Percentiles rank a stretch among this genome's conserved stretches.
phyloP scores from a whole-genome alignment of 1,140 invertebrate species.

The Aphaenogaster ashmeadi region DNA sequence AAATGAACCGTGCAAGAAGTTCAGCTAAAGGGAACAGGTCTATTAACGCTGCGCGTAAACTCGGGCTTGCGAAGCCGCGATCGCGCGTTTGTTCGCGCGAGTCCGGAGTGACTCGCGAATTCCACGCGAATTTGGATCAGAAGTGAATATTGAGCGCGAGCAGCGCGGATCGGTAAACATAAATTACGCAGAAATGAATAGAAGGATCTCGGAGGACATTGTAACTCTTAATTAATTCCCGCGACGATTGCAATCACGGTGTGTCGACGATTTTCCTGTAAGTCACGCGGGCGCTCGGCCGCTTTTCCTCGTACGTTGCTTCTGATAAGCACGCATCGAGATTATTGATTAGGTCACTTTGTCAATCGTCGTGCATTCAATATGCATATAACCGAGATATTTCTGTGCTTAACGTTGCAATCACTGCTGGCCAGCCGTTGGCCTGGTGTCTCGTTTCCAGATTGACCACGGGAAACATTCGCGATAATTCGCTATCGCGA shows the following conservation, averaged over 20 bases:
- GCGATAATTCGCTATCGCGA: slow-evolving; percentile 45
- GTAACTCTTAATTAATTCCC: not conserved
- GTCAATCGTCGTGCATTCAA: slow-evolving; percentile 55
- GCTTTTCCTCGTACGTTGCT: not conserved
- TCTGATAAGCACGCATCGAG: slow-evolving; percentile 19
- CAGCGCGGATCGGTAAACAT: not conserved
- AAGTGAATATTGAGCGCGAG: not conserved
- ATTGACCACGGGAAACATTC: slow-evolving; percentile 29
- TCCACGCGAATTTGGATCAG: not conserved
- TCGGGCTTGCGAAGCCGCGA: not conserved
- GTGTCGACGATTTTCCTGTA: not conserved
- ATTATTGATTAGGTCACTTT: slow-evolving; percentile 51
- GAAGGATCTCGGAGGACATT: not conserved
- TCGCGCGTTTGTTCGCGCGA: not conserved
- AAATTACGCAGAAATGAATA: not conserved
- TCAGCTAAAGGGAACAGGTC: too few relatives aligned
- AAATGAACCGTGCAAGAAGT: too few relatives aligned
- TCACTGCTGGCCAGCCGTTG: not conserved
- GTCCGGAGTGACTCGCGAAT: not conserved
- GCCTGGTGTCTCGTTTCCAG: not conserved
- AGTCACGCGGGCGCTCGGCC: not conserved
- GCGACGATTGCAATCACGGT: not conserved
- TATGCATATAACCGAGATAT: slow-evolving; percentile 49
- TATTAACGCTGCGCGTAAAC: not conserved
- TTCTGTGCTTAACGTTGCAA: slow-evolving; percentile 49